Conservation (phyloP, 2,888 invertebrate genomes). For the Microplitis manilae region DNA sequence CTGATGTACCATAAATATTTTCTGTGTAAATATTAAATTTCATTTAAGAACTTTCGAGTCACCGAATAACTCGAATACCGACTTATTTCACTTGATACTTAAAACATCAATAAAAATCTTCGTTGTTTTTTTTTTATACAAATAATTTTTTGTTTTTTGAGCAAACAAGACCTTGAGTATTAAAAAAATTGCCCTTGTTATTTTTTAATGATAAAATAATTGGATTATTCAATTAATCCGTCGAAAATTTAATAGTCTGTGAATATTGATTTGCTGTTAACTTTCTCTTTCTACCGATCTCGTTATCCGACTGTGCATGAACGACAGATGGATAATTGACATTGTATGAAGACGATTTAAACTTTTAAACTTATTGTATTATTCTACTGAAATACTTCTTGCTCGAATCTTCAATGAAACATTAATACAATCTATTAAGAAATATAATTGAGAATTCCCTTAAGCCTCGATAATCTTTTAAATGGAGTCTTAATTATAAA, state of each 20-base stretch:
- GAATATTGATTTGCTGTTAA: not conserved
- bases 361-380: not conserved
- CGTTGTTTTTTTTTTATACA: too few relatives aligned
- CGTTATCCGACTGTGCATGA: not conserved
- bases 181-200: not conserved
- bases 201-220: conserved; percentile 8
- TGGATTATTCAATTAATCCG: not conserved
- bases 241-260: not conserved
- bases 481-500: too few relatives aligned
- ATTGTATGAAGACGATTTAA: not conserved
- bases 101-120: too few relatives aligned
- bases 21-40: too few relatives aligned
- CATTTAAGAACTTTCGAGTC: too few relatives aligned
- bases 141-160: not conserved
- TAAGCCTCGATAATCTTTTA: too few relatives aligned
- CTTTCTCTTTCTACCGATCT: not conserved
- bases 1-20: too few relatives aligned
- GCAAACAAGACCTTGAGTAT: not conserved
- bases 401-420: too few relatives aligned
- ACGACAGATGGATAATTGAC: not conserved
- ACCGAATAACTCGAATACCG: too few relatives aligned
- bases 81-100: too few relatives aligned
- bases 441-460: too few relatives aligned
- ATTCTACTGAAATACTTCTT: not conserved
- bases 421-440: too few relatives aligned